These are phyloP conservation scores for Cheilosia pagana DNA, from an alignment of 2,888 invertebrate species.

Conservation along the genomic window DNA sequence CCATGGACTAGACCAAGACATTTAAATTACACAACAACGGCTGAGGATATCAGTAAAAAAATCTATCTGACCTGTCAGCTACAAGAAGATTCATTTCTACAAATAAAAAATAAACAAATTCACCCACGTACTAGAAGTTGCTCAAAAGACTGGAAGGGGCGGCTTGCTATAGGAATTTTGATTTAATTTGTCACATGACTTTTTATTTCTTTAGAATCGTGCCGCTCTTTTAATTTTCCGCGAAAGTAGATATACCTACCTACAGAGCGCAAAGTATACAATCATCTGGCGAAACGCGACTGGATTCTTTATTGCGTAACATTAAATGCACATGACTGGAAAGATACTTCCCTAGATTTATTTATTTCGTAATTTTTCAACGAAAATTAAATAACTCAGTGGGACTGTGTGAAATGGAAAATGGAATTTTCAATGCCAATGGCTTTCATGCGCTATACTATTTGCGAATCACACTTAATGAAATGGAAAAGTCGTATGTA, in stretches of 20 bases:
- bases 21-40: no score
- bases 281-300: constrained; percentile 10
- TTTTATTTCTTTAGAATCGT: constrained; percentile 16
- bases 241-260: constrained; percentile 19
- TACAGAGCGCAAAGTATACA: background rate
- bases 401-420: background rate
- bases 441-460: background rate
- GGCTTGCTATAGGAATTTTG: constrained; percentile 9
- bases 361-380: constrained; percentile 18
- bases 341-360: constrained; percentile 3
- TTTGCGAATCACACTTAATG: constrained; percentile 19
- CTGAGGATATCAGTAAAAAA: no score
- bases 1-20: no score
- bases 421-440: constrained; percentile 17
- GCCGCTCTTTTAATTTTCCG: constrained; percentile 6
- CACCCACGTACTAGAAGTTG: no score
- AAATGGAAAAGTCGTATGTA: constrained; percentile 14
- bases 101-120: no score
- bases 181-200: constrained; percentile 43
- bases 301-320: constrained; percentile 29
- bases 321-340: constrained; percentile 32
- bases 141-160: no score
- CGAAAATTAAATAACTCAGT: background rate
- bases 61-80: no score
- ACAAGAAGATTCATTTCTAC: no score